Conservation (phyloP, 2,113 vertebrate species). For the Enhydra lutris region DNA sequence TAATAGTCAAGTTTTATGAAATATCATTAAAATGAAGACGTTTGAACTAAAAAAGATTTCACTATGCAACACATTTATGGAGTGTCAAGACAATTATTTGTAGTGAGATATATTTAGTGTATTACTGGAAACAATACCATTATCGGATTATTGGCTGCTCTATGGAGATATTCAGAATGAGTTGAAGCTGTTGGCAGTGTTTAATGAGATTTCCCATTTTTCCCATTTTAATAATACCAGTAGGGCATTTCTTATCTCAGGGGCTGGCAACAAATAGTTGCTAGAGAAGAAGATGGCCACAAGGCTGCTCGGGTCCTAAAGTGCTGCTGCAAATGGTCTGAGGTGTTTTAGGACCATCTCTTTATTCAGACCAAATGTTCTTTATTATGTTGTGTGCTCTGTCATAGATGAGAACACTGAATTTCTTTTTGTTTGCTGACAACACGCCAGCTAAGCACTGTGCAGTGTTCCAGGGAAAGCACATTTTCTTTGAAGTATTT, state of each 20-base stretch:
- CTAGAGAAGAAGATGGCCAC: background rate
- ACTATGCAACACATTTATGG: background rate
- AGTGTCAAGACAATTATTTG: conserved; percentile 53
- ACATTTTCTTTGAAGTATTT: conserved; percentile 26
- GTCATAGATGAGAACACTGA: conserved; percentile 34
- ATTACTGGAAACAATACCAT: conserved; percentile 74
- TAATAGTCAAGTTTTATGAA: conserved; percentile 26
- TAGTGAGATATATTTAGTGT: conserved; percentile 68
- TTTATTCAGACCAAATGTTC: conserved; percentile 27
- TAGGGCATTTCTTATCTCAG: conserved; percentile 43
- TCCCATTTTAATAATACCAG: conserved; percentile 62
- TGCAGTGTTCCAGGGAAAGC: conserved; percentile 18
- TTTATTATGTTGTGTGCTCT: conserved; percentile 34
- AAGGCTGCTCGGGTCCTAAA: background rate
- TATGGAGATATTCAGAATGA: conserved; percentile 69
- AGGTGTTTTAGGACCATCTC: conserved; percentile 2
- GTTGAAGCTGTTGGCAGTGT: conserved; percentile 67
- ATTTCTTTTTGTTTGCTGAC: conserved; percentile 50
- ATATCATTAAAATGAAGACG: background rate
- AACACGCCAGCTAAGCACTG: background rate
- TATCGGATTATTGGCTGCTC: conserved; percentile 62
- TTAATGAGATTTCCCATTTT: conserved; percentile 78
- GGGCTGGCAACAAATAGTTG: background rate
- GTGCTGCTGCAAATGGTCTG: background rate
- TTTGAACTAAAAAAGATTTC: conserved; percentile 1